Evolutionary conservation across 1,140 invertebrate genomes (phyloP).

Genomic region (Cherax quadricarinatus): DNA sequence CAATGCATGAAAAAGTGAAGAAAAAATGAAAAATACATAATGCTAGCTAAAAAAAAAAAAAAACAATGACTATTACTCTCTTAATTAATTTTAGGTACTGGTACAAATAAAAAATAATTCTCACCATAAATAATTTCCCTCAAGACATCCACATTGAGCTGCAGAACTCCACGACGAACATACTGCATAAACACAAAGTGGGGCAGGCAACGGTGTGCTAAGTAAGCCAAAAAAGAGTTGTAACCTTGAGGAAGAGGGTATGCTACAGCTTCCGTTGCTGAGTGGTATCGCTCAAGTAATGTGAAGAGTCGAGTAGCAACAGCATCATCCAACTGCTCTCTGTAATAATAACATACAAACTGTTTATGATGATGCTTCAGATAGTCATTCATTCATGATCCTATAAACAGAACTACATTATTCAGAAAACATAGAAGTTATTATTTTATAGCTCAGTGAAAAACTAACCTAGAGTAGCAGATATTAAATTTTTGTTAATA

Average conservation of each 20-base stretch:
- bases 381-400: too few species aligned
- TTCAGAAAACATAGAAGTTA: too few species aligned
- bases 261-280: conserved; percentile 86
- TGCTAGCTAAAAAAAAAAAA: too few species aligned
- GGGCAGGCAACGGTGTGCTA: conserved; percentile 86
- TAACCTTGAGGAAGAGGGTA: conserved; percentile 91
- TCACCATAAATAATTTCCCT: conserved; percentile 85
- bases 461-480: too few species aligned
- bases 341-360: conserved; percentile 76
- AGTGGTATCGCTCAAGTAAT: conserved; percentile 85
- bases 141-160: conserved; percentile 90
- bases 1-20: neutral
- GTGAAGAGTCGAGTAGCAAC: conserved; percentile 84
- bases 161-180: conserved; percentile 87
- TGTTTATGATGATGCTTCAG: too few species aligned
- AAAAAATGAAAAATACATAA: neutral
- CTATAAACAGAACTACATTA: too few species aligned
- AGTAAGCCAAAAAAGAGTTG: conserved; percentile 89
- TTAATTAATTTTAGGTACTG: too few species aligned
- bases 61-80: too few species aligned
- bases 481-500: too few species aligned
- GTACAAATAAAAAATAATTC: conserved; percentile 76
- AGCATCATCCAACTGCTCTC: conserved; percentile 84
- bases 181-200: conserved; percentile 88
- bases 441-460: too few species aligned